A percentile compares a stretch with the other conserved stretches of the same genome.
phyloP scores from a whole-genome alignment of 2,888 invertebrate genomes.

The Thera britannica region DNA sequence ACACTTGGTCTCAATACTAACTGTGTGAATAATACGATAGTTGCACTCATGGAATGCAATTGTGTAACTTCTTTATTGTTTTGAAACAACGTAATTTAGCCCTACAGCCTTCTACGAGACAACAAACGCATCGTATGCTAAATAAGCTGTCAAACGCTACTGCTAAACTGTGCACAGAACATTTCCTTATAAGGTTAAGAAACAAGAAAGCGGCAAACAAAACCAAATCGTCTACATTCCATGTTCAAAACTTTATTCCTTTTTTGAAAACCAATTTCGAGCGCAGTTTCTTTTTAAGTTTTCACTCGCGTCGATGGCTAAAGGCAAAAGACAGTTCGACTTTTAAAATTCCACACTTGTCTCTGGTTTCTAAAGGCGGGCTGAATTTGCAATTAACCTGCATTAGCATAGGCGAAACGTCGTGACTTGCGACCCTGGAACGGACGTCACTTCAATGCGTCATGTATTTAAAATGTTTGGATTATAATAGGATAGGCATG shows the following conservation, averaged over 20 bases:
- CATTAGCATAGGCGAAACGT: conserved; percentile 68
- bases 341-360: conserved; percentile 66
- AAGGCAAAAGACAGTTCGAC: conserved; percentile 23
- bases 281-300: conserved; percentile 12
- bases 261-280: conserved; percentile 12
- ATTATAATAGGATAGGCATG: conserved; percentile 3
- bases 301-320: conserved; percentile 26
- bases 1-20: background rate
- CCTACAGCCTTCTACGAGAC: background rate
- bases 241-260: conserved; percentile 24
- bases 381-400: conserved; percentile 77
- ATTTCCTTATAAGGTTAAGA: conserved; percentile 38
- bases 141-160: conserved; percentile 29
- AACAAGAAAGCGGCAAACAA: conserved; percentile 40
- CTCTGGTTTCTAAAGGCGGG: conserved; percentile 67
- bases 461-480: conserved; percentile 14
- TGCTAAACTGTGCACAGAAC: conserved; percentile 15
- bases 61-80: conserved; percentile 1
- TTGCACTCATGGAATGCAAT: background rate
- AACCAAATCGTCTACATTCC: conserved; percentile 36
- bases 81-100: conserved; percentile 29
- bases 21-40: too few relatives aligned
- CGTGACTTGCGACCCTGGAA: conserved; percentile 46
- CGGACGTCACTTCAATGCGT: conserved; percentile 38
- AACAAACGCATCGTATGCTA: conserved; percentile 29